Conservation (phyloP, 2,113 vertebrate genomes). For the Oncorhynchus masou region DNA sequence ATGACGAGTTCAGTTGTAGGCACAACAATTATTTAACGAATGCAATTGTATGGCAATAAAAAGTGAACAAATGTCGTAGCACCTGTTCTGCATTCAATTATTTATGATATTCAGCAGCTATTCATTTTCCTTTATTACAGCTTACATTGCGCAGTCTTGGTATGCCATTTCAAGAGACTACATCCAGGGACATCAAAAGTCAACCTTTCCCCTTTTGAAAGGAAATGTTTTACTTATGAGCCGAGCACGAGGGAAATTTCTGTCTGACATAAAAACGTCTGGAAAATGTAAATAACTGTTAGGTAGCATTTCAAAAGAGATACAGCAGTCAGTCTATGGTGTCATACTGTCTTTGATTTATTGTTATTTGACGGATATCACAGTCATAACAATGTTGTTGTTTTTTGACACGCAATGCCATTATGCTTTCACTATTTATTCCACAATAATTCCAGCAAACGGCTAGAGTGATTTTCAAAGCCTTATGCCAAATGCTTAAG, state of each 20-base stretch:
- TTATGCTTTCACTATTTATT: too few species aligned
- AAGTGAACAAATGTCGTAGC: constrained; percentile 4
- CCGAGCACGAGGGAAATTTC: constrained; percentile 4
- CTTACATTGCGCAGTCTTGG: background rate
- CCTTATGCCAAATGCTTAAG: too few species aligned
- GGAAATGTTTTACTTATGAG: constrained; percentile 24
- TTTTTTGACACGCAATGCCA: too few species aligned
- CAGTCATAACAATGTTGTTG: too few species aligned
- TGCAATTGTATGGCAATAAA: background rate
- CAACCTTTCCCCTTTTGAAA: constrained; percentile 6
- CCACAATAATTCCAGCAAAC: too few species aligned
- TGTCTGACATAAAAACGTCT: constrained; percentile 10
- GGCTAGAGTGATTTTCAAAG: too few species aligned
- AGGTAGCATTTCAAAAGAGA: background rate
- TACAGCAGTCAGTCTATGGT: background rate
- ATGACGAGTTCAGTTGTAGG: background rate
- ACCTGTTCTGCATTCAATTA: constrained; percentile 3
- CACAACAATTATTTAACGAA: background rate
- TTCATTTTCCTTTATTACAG: constrained; percentile 9
- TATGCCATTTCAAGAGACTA: constrained; percentile 9
- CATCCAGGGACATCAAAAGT: constrained; percentile 11
- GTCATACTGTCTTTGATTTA: too few species aligned
- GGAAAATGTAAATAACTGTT: constrained; percentile 8
- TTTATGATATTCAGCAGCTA: background rate
- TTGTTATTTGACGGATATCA: too few species aligned